phyloP scores from a whole-genome alignment of 2,113 vertebrate species.

The Clupea harengus region DNA sequence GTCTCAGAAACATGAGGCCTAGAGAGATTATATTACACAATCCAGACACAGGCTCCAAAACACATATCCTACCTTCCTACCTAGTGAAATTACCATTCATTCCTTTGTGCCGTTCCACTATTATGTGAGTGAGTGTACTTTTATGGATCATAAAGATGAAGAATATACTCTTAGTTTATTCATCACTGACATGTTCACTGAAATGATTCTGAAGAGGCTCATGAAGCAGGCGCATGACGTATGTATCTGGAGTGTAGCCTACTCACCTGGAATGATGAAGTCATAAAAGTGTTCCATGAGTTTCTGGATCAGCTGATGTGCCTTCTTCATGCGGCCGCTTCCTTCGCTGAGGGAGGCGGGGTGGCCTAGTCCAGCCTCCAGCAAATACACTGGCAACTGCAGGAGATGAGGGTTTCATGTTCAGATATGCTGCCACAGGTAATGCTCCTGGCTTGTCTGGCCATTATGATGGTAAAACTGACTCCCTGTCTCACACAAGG shows the following conservation, averaged over 20 bases:
- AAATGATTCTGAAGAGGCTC: not conserved
- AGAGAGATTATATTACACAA: not conserved
- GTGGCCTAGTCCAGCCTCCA: conserved; percentile 85
- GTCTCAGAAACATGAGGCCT: too few relatives aligned
- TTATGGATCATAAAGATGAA: not conserved
- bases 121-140: not conserved
- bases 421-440: not conserved
- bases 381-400: conserved; percentile 88
- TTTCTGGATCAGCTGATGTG: conserved; percentile 89
- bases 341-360: conserved; percentile 89
- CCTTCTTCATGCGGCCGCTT: conserved; percentile 86
- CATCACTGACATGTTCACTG: not conserved
- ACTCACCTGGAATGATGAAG: conserved; percentile 85
- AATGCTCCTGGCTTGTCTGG: not conserved
- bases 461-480: too few relatives aligned
- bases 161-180: not conserved
- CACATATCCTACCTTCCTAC: too few relatives aligned
- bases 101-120: too few relatives aligned
- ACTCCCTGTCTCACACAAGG: not conserved
- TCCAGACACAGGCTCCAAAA: not conserved
- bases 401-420: conserved; percentile 2
- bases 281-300: conserved; percentile 90
- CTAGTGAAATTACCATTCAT: not conserved
- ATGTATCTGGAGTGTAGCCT: too few relatives aligned
- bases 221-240: not conserved